Evolutionary conservation across 2,888 invertebrate species (phyloP).

Genomic region (Temnothorax rugatulus): DNA sequence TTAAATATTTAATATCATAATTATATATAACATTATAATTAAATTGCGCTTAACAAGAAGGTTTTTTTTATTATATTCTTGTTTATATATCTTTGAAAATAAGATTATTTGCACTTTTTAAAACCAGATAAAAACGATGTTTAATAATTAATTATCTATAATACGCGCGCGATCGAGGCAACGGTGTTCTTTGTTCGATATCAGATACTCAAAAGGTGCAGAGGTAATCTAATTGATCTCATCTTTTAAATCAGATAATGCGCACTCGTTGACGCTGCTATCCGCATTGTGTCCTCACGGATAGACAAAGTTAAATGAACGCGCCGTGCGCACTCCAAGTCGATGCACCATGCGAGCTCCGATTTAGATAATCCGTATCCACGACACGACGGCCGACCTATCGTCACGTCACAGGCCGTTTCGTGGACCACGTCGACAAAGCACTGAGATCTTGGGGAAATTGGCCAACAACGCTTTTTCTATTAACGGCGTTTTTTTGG

Average conservation of each 20-base stretch:
- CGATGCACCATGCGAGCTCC: conserved; percentile 26
- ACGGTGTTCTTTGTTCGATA: neutral
- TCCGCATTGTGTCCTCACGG: neutral
- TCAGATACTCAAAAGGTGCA: neutral
- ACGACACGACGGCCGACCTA: neutral
- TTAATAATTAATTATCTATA: neutral
- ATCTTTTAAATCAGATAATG: neutral
- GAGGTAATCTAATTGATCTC: neutral
- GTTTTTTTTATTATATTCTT: neutral
- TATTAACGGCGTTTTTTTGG: neutral
- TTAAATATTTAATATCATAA: neutral
- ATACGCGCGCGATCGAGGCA: neutral
- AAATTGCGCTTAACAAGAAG: neutral
- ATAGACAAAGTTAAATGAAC: conserved; percentile 7
- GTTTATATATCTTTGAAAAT: neutral
- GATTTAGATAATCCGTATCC: conserved; percentile 25
- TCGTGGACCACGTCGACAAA: neutral
- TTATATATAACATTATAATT: neutral
- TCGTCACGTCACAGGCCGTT: neutral
- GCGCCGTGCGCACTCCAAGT: conserved; percentile 11
- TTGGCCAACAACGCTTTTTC: neutral
- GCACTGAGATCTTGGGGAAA: neutral
- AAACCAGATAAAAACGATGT: neutral
- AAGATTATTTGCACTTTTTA: neutral
- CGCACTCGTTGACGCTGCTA: neutral